phyloP scores from a whole-genome alignment of 2,888 invertebrate species.

The Meteorus colon region DNA sequence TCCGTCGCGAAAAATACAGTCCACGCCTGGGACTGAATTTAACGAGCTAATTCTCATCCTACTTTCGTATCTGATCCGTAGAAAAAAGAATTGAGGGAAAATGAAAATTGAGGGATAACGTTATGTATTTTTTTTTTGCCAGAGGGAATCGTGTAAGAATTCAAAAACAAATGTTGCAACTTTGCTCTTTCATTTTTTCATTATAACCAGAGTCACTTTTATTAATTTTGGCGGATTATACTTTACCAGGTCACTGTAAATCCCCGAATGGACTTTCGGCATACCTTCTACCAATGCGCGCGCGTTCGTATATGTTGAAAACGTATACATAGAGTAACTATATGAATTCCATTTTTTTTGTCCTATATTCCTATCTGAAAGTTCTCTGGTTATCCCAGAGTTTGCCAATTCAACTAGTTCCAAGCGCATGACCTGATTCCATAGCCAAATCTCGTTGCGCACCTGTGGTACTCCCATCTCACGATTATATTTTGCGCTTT shows the following conservation, averaged over 20 bases:
- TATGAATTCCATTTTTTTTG: constrained; percentile 13
- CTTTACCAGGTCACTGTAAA: not conserved
- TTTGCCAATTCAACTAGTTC: constrained; percentile 52
- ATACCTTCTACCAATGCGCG: not conserved
- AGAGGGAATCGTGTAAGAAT: not conserved
- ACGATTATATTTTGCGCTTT: constrained; percentile 32
- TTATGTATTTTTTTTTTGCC: not conserved
- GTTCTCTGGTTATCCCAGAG: constrained; percentile 48
- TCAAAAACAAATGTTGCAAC: too few relatives aligned
- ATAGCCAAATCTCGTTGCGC: constrained; percentile 49
- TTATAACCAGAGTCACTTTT: not conserved
- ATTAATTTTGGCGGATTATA: constrained; percentile 5
- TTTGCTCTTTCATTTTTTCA: not conserved
- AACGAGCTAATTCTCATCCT: not conserved
- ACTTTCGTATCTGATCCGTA: not conserved
- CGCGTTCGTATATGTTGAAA: not conserved
- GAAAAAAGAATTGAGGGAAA: not conserved
- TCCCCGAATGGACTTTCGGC: not conserved
- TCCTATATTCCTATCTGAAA: constrained; percentile 11
- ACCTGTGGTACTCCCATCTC: constrained; percentile 44
- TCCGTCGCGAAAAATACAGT: constrained; percentile 1
- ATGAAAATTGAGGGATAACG: not conserved
- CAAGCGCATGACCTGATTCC: constrained; percentile 51
- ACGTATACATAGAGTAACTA: not conserved
- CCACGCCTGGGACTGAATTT: not conserved